phyloP scores from a whole-genome alignment of 2,113 vertebrate species.

The Macheiramphus alcinus region DNA sequence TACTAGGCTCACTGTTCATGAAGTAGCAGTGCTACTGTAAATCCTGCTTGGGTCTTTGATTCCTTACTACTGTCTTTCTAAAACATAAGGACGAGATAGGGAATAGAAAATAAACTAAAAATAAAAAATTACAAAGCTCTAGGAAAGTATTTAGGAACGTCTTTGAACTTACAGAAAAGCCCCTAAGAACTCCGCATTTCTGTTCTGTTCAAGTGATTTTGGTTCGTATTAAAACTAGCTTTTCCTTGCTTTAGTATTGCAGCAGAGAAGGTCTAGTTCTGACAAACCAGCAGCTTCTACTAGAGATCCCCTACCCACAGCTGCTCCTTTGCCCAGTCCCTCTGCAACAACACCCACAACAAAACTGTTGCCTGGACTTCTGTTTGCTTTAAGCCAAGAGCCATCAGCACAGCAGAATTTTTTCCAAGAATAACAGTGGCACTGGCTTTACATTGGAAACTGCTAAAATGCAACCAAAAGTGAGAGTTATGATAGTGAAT shows the following conservation, averaged over 20 bases:
- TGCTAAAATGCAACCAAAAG: neutral
- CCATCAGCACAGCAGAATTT: neutral
- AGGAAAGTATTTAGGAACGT: neutral
- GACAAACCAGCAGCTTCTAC: neutral
- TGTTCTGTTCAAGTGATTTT: neutral
- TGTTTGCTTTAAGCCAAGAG: neutral
- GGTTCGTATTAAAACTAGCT: neutral
- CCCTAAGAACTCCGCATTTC: neutral
- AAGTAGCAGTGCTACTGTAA: neutral
- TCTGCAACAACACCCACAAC: neutral
- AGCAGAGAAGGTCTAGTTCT: neutral
- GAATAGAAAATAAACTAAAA: neutral
- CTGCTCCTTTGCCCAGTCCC: neutral
- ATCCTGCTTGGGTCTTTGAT: neutral
- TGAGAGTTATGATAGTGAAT: neutral
- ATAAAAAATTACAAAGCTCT: neutral
- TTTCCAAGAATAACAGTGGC: neutral
- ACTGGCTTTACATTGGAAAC: neutral
- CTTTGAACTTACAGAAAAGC: neutral
- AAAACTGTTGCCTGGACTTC: neutral
- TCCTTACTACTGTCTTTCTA: neutral
- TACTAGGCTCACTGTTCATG: neutral
- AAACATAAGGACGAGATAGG: neutral
- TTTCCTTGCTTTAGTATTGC: neutral
- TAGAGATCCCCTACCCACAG: neutral